These are phyloP conservation scores for Drosophila albomicans DNA, from an alignment of 1,140 invertebrate genomes.

Conservation along the genomic window DNA sequence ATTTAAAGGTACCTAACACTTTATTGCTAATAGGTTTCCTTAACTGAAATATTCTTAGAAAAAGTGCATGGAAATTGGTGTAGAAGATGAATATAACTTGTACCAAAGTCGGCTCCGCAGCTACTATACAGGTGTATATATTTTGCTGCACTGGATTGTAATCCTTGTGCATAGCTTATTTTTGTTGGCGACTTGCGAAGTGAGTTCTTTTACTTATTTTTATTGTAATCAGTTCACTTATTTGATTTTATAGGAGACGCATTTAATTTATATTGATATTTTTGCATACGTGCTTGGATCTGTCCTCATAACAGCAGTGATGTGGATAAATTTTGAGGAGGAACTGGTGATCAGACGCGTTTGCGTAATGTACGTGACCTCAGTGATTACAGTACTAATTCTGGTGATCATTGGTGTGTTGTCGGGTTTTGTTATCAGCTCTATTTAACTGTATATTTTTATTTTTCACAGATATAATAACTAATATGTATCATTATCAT, in stretches of 20 bases:
- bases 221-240: background rate
- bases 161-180: background rate
- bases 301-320: constrained; percentile 77
- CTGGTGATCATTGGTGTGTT: constrained; percentile 59
- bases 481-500: constrained; percentile 85
- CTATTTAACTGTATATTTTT: no score
- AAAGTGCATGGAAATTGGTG: constrained; percentile 42
- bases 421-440: no score
- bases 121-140: constrained; percentile 41
- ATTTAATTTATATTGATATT: no score
- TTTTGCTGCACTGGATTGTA: constrained; percentile 20
- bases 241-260: constrained; percentile 50
- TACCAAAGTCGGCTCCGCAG: constrained; percentile 49
- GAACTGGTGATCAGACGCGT: constrained; percentile 78
- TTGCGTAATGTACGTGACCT: constrained; percentile 85
- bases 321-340: constrained; percentile 85
- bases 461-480: constrained; percentile 84
- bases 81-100: constrained; percentile 41
- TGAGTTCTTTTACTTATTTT: background rate
- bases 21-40: background rate
- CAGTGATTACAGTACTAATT: constrained; percentile 76
- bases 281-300: no score
- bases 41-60: constrained; percentile 6
- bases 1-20: constrained; percentile 39
- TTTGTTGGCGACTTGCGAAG: constrained; percentile 17